phyloP scores from a whole-genome alignment of 1,140 invertebrate species.

The Drosophila nigrodunni region DNA sequence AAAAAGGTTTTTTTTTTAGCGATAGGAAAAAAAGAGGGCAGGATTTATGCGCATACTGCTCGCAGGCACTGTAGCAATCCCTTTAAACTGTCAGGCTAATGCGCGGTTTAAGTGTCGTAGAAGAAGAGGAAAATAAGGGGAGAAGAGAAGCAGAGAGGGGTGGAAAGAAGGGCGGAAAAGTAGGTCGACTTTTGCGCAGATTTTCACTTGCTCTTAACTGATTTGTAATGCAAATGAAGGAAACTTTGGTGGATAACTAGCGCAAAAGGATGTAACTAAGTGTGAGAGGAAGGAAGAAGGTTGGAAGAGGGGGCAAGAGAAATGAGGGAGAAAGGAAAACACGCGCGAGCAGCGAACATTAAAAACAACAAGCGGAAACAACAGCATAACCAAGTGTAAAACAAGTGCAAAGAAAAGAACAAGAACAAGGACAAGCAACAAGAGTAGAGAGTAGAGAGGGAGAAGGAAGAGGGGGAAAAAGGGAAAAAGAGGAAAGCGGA shows the following conservation, averaged over 20 bases:
- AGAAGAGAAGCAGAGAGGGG: not conserved
- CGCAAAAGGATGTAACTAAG: conserved; percentile 63
- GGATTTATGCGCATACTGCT: conserved; percentile 74
- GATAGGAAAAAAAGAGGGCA: conserved; percentile 2
- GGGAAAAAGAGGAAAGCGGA: not conserved
- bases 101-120: conserved; percentile 32
- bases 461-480: not conserved
- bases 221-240: conserved; percentile 82
- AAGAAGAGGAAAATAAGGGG: not conserved
- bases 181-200: conserved; percentile 67
- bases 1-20: too few relatives aligned
- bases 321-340: not conserved
- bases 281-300: not conserved
- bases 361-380: conserved; percentile 43
- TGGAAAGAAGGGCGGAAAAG: conserved; percentile 33
- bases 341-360: conserved; percentile 22
- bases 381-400: conserved; percentile 26
- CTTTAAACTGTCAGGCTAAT: conserved; percentile 56
- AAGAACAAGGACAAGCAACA: not conserved
- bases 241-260: conserved; percentile 59
- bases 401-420: not conserved
- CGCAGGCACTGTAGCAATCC: conserved; percentile 46
- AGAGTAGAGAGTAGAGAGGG: too few relatives aligned
- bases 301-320: conserved; percentile 1
- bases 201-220: conserved; percentile 70